Percentiles rank a stretch among this genome's conserved stretches.
These are phyloP conservation scores for Montifringilla adamsi DNA, from an alignment of 2,113 vertebrate genomes.

Conservation along the genomic window DNA sequence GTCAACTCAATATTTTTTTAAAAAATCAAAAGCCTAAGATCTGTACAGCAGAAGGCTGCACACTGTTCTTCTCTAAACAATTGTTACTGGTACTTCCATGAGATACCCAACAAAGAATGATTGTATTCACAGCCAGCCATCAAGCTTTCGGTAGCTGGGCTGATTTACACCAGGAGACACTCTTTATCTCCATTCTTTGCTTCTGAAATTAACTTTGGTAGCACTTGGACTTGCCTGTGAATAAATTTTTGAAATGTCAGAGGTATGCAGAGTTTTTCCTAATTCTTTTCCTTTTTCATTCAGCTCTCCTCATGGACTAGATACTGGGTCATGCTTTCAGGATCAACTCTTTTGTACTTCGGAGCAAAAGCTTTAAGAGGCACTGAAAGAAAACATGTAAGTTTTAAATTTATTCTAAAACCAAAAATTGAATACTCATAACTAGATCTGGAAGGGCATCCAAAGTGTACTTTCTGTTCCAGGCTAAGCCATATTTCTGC, in stretches of 20 bases:
- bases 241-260: not conserved
- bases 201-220: not conserved
- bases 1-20: not conserved
- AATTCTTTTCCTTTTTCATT: not conserved
- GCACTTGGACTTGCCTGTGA: not conserved
- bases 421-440: not conserved
- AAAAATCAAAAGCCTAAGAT: not conserved
- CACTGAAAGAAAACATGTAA: slow-evolving; percentile 91
- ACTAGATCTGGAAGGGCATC: not conserved
- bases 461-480: not conserved
- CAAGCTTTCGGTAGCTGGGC: not conserved
- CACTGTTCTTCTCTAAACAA: not conserved
- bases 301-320: slow-evolving; percentile 83
- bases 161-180: not conserved
- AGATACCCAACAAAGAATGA: not conserved
- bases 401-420: not conserved
- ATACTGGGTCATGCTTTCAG: slow-evolving; percentile 90
- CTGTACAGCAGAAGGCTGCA: not conserved
- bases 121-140: not conserved
- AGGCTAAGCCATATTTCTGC: not conserved
- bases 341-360: slow-evolving; percentile 88
- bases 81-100: not conserved
- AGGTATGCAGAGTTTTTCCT: not conserved
- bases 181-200: not conserved
- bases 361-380: slow-evolving; percentile 90